phyloP scores from a whole-genome alignment of 2,113 vertebrate genomes.

The Nanorana parkeri region DNA sequence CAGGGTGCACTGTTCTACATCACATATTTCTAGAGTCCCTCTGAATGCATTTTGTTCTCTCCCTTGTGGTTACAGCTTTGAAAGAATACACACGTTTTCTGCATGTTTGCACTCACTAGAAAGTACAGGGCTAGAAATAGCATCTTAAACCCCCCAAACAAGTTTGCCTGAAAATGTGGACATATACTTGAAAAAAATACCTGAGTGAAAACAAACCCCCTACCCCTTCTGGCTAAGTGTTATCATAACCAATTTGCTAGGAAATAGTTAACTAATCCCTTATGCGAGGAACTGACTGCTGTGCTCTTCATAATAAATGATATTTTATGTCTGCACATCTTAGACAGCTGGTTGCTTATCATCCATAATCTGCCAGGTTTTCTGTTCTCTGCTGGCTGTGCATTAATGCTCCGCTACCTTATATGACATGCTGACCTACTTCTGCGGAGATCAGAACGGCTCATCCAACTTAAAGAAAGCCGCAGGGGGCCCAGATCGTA shows the following conservation, averaged over 20 bases:
- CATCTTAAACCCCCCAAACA: slow-evolving; percentile 18
- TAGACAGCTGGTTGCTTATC: slow-evolving; percentile 58
- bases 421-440: slow-evolving; percentile 57
- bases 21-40: background rate
- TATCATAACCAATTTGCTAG: background rate
- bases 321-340: slow-evolving; percentile 55
- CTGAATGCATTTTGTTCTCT: background rate
- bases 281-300: slow-evolving; percentile 41
- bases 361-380: slow-evolving; percentile 57
- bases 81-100: slow-evolving; percentile 42
- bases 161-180: background rate
- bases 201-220: background rate
- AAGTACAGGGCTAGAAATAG: slow-evolving; percentile 52
- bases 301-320: slow-evolving; percentile 53
- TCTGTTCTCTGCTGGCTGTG: slow-evolving; percentile 53
- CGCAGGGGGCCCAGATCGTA: slow-evolving; percentile 51
- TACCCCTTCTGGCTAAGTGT: background rate
- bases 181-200: background rate
- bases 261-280: slow-evolving; percentile 42
- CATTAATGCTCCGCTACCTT: slow-evolving; percentile 57
- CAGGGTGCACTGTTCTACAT: slow-evolving; percentile 42
- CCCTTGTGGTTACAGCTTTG: slow-evolving; percentile 4
- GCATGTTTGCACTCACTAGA: slow-evolving; percentile 54
- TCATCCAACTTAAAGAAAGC: slow-evolving; percentile 59
- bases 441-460: slow-evolving; percentile 54